Base-by-base conservation (phyloP, 2,797 vertebrate species). In the Masticophis lateralis region DNA sequence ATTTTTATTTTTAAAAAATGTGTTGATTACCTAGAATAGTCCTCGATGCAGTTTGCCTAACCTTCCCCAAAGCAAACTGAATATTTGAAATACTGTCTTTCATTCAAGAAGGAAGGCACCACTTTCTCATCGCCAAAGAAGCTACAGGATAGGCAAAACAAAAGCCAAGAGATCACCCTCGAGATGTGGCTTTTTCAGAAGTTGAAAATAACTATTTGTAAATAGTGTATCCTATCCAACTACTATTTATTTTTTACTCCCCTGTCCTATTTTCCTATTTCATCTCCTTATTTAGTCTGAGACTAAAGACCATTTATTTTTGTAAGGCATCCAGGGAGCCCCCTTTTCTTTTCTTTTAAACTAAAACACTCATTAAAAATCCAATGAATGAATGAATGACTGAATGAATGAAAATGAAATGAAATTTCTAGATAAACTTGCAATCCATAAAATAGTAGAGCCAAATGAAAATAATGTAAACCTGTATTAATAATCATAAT, bases 1-100 rank as follows among this genome's bases (percentile, higher is more conserved):
- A 27, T 79, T 66, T 92, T 86, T 16, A 60, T 74, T 88, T 89
- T 51, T 4, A 16, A 47, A 86, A 90, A 28, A 4, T 2, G 1
- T 61, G 86, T 74, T 87, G 43, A 93, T 79, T 53, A 83, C 79
- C 89, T 10, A 1, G 59, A 86, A 94, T 61, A 32, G 60, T 53
- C 56, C 88, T 92, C 10, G 1, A 91, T 88, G 90, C 37, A 57
- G 0, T 86, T 32, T 86, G 66, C 43, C 59, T 88, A 90, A 90
- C 91, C 7, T 8, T 88, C 56, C 87, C 51, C 89, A 63, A 18
- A 1, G 1, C 0, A 4, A 55, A 53, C 51, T 53, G 53, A 90
- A 60, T 86, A n/a, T n/a, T 86, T 83, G 27, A 55, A 4, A 0
- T 3, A 32, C 7, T 74, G 37, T 28, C n/a, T 83, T 87, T 89